Evolutionary conservation across 1,140 invertebrate species (phyloP).

Genomic region (Drosophila fuyamai): DNA sequence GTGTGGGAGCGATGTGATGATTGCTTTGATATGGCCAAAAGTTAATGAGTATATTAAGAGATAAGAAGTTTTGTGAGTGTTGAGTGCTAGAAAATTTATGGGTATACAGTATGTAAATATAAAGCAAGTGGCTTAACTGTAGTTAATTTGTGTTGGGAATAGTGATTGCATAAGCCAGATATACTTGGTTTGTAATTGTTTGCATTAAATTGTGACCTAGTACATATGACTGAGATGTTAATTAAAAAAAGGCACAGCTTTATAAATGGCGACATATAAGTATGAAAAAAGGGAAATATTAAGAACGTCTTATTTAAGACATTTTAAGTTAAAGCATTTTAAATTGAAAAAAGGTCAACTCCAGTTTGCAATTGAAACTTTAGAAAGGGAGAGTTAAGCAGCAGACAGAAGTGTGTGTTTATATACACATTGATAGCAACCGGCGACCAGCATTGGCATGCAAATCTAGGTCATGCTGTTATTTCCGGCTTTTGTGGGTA

Average conservation of each 20-base stretch:
- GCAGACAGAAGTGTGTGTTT: slow-evolving; percentile 23
- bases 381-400: slow-evolving; percentile 23
- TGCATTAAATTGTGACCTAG: not conserved
- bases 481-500: slow-evolving; percentile 75
- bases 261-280: too few relatives aligned
- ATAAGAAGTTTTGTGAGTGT: slow-evolving; percentile 35
- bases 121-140: not conserved
- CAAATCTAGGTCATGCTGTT: slow-evolving; percentile 73
- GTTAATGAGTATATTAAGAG: slow-evolving; percentile 53
- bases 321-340: not conserved
- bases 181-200: not conserved
- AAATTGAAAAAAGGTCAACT: slow-evolving; percentile 34
- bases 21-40: slow-evolving; percentile 57
- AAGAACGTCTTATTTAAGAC: not conserved
- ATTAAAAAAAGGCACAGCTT: too few relatives aligned
- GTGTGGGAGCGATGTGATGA: slow-evolving; percentile 34
- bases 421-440: slow-evolving; percentile 36
- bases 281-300: not conserved
- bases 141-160: not conserved
- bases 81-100: slow-evolving; percentile 41
- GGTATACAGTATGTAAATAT: slow-evolving; percentile 16
- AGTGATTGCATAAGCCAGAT: too few relatives aligned
- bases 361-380: slow-evolving; percentile 50
- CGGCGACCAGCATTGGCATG: slow-evolving; percentile 26
- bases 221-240: too few relatives aligned